Evolutionary conservation across 1,140 invertebrate species (phyloP).

Genomic region (Macrotrachela quadricornifera): DNA sequence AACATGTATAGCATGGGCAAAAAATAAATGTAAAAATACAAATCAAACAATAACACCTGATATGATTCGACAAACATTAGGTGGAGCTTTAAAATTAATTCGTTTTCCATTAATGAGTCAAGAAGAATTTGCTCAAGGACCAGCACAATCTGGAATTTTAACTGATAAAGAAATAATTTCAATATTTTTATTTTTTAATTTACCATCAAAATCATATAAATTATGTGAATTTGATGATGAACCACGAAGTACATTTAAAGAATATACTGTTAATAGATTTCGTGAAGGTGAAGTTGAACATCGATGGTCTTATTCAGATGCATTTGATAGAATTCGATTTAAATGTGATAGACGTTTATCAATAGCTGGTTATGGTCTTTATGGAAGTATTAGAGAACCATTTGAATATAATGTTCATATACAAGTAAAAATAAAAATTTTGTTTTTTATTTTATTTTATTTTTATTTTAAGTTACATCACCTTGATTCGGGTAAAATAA

Average conservation of each 20-base stretch:
- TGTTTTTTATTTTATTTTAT: background rate
- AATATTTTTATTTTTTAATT: conserved; percentile 56
- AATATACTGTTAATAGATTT: conserved; percentile 56
- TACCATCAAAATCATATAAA: background rate
- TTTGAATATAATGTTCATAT: conserved; percentile 48
- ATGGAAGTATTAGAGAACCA: conserved; percentile 59
- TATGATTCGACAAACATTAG: conserved; percentile 47
- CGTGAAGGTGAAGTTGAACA: conserved; percentile 45
- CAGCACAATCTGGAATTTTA: conserved; percentile 45
- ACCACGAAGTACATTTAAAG: conserved; percentile 57
- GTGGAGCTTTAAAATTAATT: conserved; percentile 45
- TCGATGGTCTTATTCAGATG: conserved; percentile 67
- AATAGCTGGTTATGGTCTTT: conserved; percentile 64
- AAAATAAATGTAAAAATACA: conserved; percentile 3
- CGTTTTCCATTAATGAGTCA: conserved; percentile 66
- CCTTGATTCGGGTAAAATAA: conserved; percentile 48
- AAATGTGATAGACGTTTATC: conserved; percentile 58
- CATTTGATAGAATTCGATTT: conserved; percentile 60
- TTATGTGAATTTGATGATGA: conserved; percentile 40
- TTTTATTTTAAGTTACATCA: conserved; percentile 42
- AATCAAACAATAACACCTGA: conserved; percentile 34
- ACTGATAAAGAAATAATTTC: conserved; percentile 52
- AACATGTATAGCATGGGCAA: conserved; percentile 21
- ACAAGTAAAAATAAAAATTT: conserved; percentile 32
- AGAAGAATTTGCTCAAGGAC: conserved; percentile 51